Percentiles rank a stretch among this genome's conserved stretches.
Evolutionary conservation across 2,797 vertebrate species (phyloP).

Genomic region (Urocyon cinereoargenteus): DNA sequence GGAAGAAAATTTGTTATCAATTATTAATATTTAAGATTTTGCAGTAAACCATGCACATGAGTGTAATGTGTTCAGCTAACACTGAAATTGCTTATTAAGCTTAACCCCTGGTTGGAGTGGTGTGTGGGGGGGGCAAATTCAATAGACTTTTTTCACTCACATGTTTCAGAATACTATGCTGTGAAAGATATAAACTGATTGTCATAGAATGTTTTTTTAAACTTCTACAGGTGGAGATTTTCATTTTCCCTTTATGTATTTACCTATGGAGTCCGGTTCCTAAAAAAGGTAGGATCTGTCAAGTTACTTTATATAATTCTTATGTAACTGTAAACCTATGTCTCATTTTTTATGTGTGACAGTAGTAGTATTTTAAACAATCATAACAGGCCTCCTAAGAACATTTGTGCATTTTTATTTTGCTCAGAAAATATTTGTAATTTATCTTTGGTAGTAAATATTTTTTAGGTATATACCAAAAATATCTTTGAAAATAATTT

Average conservation of each 20-base stretch:
- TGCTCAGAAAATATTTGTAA: constrained; percentile 57
- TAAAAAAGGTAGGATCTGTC: constrained; percentile 95
- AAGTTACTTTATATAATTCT: constrained; percentile 74
- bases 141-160: neutral
- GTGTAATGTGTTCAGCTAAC: neutral
- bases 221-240: constrained; percentile 96
- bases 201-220: constrained; percentile 83
- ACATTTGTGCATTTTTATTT: constrained; percentile 64
- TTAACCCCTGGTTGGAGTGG: neutral
- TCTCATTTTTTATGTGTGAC: neutral
- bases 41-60: neutral
- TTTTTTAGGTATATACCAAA: constrained; percentile 2
- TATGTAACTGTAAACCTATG: constrained; percentile 48
- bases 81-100: neutral
- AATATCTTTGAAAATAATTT: constrained; percentile 49
- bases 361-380: constrained; percentile 38
- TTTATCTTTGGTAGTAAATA: constrained; percentile 37
- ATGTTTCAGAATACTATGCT: constrained; percentile 63
- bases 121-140: neutral
- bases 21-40: constrained; percentile 40
- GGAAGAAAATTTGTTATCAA: constrained; percentile 40
- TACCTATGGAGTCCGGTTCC: constrained; percentile 96
- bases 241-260: constrained; percentile 98
- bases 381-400: neutral
- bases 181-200: constrained; percentile 70